These are phyloP conservation scores for Typhlichthys subterraneus DNA, from an alignment of 2,797 vertebrate genomes.

Conservation along the genomic window DNA sequence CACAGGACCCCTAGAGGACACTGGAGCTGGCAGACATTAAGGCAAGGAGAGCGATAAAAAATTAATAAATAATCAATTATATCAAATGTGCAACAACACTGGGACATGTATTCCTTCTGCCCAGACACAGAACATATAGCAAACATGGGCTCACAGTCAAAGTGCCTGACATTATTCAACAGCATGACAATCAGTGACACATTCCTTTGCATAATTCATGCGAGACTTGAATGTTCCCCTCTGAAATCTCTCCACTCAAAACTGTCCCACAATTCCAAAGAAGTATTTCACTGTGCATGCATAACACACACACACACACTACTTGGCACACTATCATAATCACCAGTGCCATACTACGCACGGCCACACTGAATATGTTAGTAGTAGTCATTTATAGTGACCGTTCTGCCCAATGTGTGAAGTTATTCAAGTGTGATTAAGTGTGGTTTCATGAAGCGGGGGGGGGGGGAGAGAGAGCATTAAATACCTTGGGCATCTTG, in stretches of 20 bases:
- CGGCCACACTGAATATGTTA: background rate
- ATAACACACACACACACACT: too few species aligned
- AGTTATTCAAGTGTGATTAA: too few species aligned
- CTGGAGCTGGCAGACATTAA: slow-evolving; percentile 2
- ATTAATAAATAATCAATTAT: background rate
- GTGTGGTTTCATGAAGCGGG: too few species aligned
- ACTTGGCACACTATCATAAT: too few species aligned
- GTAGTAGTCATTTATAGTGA: background rate
- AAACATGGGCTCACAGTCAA: background rate
- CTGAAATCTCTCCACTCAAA: background rate
- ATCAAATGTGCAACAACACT: background rate
- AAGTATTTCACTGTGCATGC: too few species aligned
- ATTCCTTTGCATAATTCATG: too few species aligned
- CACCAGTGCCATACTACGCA: too few species aligned
- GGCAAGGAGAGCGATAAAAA: background rate
- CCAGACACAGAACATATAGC: background rate
- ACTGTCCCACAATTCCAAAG: background rate
- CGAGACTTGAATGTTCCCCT: too few species aligned
- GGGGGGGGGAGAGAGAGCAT: too few species aligned
- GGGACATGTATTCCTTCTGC: background rate
- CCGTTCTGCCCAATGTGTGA: too few species aligned
- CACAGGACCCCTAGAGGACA: slow-evolving; percentile 1
- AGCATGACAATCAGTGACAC: background rate
- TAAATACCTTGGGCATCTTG: slow-evolving; percentile 88
- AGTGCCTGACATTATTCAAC: slow-evolving; percentile 18